phyloP scores from a whole-genome alignment of 2,113 vertebrate genomes.

The Cryptotis parvus region DNA sequence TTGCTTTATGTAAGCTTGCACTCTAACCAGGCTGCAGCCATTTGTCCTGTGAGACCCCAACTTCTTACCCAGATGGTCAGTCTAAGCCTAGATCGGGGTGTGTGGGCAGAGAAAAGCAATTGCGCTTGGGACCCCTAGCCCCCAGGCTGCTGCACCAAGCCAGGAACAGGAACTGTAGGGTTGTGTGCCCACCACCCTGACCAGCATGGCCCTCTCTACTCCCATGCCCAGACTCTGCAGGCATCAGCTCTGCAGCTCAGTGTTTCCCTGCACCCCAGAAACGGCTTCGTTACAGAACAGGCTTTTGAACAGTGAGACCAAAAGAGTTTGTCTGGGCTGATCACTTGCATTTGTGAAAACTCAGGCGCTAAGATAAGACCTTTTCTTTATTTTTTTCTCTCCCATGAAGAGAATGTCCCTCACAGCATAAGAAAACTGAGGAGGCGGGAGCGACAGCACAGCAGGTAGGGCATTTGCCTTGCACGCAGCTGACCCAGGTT shows the following conservation, averaged over 20 bases:
- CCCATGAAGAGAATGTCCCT: neutral
- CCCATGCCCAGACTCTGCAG: no score
- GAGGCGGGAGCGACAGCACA: no score
- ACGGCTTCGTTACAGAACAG: neutral
- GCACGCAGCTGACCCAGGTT: no score
- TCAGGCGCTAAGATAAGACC: neutral
- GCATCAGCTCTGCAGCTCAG: neutral
- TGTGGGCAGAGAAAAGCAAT: neutral
- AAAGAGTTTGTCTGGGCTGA: neutral
- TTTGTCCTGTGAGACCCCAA: neutral
- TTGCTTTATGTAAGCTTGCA: neutral
- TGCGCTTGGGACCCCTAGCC: neutral
- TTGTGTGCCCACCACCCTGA: no score
- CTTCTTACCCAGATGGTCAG: neutral
- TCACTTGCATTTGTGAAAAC: neutral
- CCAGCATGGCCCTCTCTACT: accelerated
- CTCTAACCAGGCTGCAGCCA: neutral
- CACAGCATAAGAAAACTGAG: neutral
- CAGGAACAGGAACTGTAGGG: neutral
- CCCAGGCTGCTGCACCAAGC: neutral
- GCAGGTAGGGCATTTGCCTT: no score
- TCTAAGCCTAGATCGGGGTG: accelerated
- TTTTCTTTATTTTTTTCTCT: constrained; percentile 28
- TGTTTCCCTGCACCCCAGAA: neutral
- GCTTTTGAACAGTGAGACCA: neutral